A percentile compares a stretch with the other conserved stretches of the same genome.
Evolutionary conservation across 2,113 vertebrate genomes (phyloP).

Genomic region (Serinus canaria): DNA sequence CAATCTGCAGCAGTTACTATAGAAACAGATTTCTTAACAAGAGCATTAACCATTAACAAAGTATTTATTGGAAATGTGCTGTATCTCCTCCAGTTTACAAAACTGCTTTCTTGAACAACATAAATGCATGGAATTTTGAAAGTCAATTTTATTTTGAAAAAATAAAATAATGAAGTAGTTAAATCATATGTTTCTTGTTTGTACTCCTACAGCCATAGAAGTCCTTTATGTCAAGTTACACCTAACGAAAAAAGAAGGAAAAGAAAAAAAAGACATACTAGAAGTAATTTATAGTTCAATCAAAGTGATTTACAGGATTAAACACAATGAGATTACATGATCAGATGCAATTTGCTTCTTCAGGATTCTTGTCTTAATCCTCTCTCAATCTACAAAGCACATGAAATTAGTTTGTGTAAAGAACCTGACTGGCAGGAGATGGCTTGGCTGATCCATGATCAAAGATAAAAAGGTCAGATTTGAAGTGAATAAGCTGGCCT

Average conservation of each 20-base stretch:
- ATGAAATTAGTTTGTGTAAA: neutral
- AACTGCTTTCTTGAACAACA: neutral
- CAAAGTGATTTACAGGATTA: neutral
- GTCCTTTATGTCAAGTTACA: neutral
- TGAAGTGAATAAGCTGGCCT: neutral
- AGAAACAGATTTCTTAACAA: constrained; percentile 51
- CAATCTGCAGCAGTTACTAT: constrained; percentile 41
- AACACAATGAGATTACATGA: neutral
- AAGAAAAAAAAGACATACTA: neutral
- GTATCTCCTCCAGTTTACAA: neutral
- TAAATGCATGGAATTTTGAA: neutral
- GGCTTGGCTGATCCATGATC: neutral
- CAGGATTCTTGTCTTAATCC: neutral
- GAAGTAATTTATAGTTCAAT: neutral
- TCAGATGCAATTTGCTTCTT: neutral
- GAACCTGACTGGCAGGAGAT: neutral
- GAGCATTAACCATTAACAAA: neutral
- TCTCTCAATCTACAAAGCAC: neutral
- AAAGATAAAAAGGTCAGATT: neutral
- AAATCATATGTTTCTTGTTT: neutral
- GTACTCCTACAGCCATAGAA: neutral
- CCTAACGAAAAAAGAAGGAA: neutral
- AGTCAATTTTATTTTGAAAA: neutral
- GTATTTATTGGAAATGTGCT: neutral
- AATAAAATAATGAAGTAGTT: neutral